These are phyloP conservation scores for Propithecus perrieri DNA, from an alignment of 2,797 vertebrate genomes.

Conservation along the genomic window DNA sequence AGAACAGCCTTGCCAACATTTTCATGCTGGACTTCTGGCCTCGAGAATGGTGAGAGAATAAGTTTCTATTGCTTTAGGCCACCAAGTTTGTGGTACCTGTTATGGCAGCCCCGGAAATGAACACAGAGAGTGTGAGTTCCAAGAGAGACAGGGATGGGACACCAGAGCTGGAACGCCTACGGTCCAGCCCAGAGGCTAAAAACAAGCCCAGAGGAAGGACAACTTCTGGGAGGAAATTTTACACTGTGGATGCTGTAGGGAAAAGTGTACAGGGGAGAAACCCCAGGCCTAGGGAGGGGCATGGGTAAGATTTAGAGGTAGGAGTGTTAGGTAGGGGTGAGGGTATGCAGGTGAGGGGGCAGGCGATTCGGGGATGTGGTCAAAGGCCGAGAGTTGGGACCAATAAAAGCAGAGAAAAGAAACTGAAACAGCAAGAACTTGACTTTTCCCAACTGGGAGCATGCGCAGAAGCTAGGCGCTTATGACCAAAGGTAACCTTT, in stretches of 20 bases:
- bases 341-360: too few relatives aligned
- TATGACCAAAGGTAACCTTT: too few relatives aligned
- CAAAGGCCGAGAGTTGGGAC: too few relatives aligned
- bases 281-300: background rate
- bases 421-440: too few relatives aligned
- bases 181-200: background rate
- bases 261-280: background rate
- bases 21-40: background rate
- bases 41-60: background rate
- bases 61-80: background rate
- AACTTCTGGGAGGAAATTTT: background rate
- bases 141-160: background rate
- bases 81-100: background rate
- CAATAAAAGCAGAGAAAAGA: too few relatives aligned
- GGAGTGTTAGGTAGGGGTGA: too few relatives aligned
- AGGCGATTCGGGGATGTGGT: too few relatives aligned
- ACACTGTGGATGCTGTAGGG: background rate
- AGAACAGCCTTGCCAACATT: background rate
- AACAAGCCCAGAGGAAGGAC: background rate
- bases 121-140: background rate
- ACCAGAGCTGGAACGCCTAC: background rate
- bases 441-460: too few relatives aligned
- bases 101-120: background rate
- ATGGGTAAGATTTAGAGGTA: too few relatives aligned
- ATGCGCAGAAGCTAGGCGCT: too few relatives aligned